phyloP scores from a whole-genome alignment of 1,140 invertebrate species.

The Hyles vespertilio region DNA sequence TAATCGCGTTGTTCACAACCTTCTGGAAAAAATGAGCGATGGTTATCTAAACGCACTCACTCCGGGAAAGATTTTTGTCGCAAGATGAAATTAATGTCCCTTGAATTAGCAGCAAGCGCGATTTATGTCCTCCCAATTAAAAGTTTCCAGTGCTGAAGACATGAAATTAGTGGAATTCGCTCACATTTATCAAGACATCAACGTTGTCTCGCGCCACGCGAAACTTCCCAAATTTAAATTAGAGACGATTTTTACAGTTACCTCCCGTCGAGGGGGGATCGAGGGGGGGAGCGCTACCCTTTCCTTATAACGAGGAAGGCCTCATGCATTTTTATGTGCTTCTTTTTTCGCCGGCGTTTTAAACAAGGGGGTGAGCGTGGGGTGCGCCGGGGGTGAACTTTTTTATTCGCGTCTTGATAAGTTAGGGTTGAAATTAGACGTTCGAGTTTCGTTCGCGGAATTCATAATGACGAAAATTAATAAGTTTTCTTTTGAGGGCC shows the following conservation, averaged over 20 bases:
- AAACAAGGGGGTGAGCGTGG: slow-evolving; percentile 75
- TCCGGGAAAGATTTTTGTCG: slow-evolving; percentile 51
- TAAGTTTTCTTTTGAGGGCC: slow-evolving; percentile 72
- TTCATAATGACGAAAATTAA: slow-evolving; percentile 76
- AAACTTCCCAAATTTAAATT: slow-evolving; percentile 76
- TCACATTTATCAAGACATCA: slow-evolving; percentile 75
- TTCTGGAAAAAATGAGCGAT: slow-evolving; percentile 63
- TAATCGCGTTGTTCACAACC: slow-evolving; percentile 31
- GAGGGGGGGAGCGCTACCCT: slow-evolving; percentile 66
- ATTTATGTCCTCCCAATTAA: slow-evolving; percentile 73
- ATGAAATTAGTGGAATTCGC: slow-evolving; percentile 70
- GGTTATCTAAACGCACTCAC: slow-evolving; percentile 53
- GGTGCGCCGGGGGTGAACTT: slow-evolving; percentile 66
- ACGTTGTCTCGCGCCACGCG: slow-evolving; percentile 64
- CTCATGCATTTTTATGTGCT: slow-evolving; percentile 78
- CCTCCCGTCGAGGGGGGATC: slow-evolving; percentile 50
- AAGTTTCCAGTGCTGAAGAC: slow-evolving; percentile 68
- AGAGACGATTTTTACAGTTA: slow-evolving; percentile 75
- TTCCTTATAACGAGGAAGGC: slow-evolving; percentile 77
- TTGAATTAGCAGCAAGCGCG: slow-evolving; percentile 48
- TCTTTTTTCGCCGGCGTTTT: slow-evolving; percentile 77
- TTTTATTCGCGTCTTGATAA: slow-evolving; percentile 77
- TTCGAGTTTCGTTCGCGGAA: slow-evolving; percentile 75
- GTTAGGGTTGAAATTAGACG: slow-evolving; percentile 76
- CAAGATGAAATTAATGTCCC: slow-evolving; percentile 62